A percentile compares a stretch with the other conserved stretches of the same genome.
phyloP scores from a whole-genome alignment of 2,888 invertebrate species.

The Agrotis ipsilon region DNA sequence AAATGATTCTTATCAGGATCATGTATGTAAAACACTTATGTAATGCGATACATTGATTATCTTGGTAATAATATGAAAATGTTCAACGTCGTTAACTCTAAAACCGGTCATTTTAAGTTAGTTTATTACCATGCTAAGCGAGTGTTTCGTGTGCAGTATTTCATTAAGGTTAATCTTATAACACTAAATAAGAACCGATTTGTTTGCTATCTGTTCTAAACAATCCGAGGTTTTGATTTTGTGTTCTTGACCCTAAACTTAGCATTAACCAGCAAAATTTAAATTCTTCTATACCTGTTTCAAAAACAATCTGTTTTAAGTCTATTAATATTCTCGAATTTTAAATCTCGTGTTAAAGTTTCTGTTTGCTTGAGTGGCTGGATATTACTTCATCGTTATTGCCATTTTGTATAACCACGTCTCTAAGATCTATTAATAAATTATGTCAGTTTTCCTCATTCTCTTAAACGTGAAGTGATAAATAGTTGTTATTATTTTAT shows the following conservation, averaged over 20 bases:
- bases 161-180: slow-evolving; percentile 23
- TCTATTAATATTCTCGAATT: neutral
- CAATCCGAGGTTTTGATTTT: slow-evolving; percentile 26
- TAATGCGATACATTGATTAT: slow-evolving; percentile 28
- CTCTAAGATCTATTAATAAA: slow-evolving; percentile 1
- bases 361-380: slow-evolving; percentile 3
- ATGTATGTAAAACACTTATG: slow-evolving; percentile 30
- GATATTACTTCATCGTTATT: slow-evolving; percentile 16
- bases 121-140: slow-evolving; percentile 18
- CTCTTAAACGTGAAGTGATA: slow-evolving; percentile 1
- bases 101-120: slow-evolving; percentile 35
- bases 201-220: slow-evolving; percentile 16
- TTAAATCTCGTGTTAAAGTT: neutral
- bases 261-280: neutral
- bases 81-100: slow-evolving; percentile 53
- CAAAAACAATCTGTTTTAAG: slow-evolving; percentile 1
- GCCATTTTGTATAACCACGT: slow-evolving; percentile 15
- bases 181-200: slow-evolving; percentile 8
- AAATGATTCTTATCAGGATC: slow-evolving; percentile 12
- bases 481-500: slow-evolving; percentile 18
- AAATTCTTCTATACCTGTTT: slow-evolving; percentile 18
- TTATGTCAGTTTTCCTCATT: slow-evolving; percentile 30
- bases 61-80: slow-evolving; percentile 37
- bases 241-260: slow-evolving; percentile 12
- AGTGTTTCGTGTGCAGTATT: slow-evolving; percentile 23